Base-by-base conservation (phyloP, 2,113 vertebrate species). In the Furnarius figulus region DNA sequence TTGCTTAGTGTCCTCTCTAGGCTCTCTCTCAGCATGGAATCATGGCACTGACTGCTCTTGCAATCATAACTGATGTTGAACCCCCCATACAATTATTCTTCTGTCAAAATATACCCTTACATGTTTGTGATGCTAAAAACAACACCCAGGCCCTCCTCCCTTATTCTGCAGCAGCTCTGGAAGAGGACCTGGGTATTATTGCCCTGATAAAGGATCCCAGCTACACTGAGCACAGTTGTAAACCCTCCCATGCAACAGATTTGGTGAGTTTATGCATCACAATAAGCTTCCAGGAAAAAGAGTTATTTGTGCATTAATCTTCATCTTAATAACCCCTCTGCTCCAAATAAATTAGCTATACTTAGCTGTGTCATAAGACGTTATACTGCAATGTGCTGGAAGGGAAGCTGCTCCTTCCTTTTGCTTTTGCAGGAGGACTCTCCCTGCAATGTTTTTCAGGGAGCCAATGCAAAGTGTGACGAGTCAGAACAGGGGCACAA, bases 221-320 rank as follows among this genome's bases (percentile, higher is more conserved):
- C 35, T 40, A 85, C 39, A 8, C n/a, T 33, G 65, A 85, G 39
- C 53, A 59, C 12, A 61, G 62, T 42, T 74, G 30, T 80, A 89
- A 97, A 91, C 55, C 42, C 46, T 87, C 40, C 81, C 61, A 66
- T 71, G 47, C 78, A 95, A 87, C 86, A 91, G 87, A 66, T 83
- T 94, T 75, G 77, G 67, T 47, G 71, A 95, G 85, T 89, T 87
- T 80, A 88, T 85, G 91, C 86, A 93, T 63, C 81, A 75, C 27
- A 83, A 53, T 65, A 96, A 89, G 76, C 79, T 80, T 96, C 87
- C 59, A 94, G 91, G 87, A 94, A 88, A 79, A 92, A 94, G 83
- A 92, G 81, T 74, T 95, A 93, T 96, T 89, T 93, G 56, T 81
- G 79, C n/a, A 90, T 93, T 95, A 89, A 81, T 94, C 61, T 94